phyloP scores from a whole-genome alignment of 2,113 vertebrate species.

The Neolamprologus ventralis region DNA sequence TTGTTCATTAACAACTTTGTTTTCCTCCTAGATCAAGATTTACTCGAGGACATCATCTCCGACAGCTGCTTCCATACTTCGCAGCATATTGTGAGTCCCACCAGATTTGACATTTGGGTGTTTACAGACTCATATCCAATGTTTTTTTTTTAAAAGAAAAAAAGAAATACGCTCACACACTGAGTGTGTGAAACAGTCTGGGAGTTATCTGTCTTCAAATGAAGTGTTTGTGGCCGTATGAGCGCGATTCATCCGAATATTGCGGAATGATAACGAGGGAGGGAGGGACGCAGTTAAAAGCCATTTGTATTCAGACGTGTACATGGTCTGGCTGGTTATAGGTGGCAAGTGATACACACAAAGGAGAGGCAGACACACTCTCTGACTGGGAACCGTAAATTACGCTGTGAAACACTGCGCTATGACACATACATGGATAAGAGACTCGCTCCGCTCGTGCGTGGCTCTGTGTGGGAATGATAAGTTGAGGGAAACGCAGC shows the following conservation, averaged over 20 bases:
- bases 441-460: neutral
- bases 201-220: neutral
- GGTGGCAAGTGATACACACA: constrained; percentile 32
- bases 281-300: neutral
- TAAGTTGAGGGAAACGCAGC: neutral
- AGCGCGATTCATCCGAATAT: neutral
- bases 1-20: neutral
- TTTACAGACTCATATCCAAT: neutral
- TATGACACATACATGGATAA: constrained; percentile 17
- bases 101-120: neutral
- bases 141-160: neutral
- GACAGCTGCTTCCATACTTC: constrained; percentile 78
- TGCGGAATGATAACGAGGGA: neutral
- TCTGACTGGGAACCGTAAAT: constrained; percentile 31
- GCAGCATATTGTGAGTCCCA: constrained; percentile 79
- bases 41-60: constrained; percentile 82
- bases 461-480: neutral
- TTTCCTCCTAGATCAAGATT: constrained; percentile 78
- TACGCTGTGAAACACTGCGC: constrained; percentile 31
- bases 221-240: neutral
- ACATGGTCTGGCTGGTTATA: constrained; percentile 3
- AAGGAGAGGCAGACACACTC: neutral
- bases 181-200: neutral
- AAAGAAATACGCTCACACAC: neutral
- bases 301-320: constrained; percentile 53